Evolutionary conservation across 2,888 invertebrate genomes (phyloP).

Genomic region (Chrysodeixis includens): DNA sequence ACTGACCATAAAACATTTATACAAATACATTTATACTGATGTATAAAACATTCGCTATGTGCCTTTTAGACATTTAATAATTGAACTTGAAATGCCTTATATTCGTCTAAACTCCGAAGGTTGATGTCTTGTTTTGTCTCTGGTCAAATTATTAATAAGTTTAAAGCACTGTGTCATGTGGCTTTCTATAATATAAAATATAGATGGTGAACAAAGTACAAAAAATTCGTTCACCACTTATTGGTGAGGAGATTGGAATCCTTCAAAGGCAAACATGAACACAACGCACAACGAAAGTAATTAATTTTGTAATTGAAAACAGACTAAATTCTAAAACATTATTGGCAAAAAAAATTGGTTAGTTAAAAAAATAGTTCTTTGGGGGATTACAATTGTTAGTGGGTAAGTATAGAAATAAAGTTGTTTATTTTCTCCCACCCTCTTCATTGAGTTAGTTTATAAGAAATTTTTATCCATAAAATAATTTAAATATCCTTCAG

Average conservation of each 20-base stretch:
- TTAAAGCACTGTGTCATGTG: constrained; percentile 51
- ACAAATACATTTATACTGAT: constrained; percentile 3
- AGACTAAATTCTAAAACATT: not conserved
- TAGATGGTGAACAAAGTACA: constrained; percentile 79
- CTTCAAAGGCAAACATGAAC: constrained; percentile 43
- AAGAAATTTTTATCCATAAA: constrained; percentile 72
- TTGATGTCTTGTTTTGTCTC: constrained; percentile 35
- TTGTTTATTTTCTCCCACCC: constrained; percentile 72
- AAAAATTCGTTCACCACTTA: constrained; percentile 74
- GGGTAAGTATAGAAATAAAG: constrained; percentile 76
- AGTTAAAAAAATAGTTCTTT: constrained; percentile 27
- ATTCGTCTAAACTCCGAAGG: constrained; percentile 27
- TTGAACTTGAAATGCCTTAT: constrained; percentile 26
- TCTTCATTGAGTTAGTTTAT: constrained; percentile 70
- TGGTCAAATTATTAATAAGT: constrained; percentile 45
- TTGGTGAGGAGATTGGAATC: constrained; percentile 57
- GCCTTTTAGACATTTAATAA: constrained; percentile 55
- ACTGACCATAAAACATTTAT: not conserved
- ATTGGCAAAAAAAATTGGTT: not conserved
- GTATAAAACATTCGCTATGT: constrained; percentile 32
- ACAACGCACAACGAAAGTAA: constrained; percentile 9
- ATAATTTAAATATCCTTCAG: constrained; percentile 67
- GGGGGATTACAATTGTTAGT: constrained; percentile 56
- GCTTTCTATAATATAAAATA: constrained; percentile 51
- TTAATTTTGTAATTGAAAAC: not conserved